These are phyloP conservation scores for Menura novaehollandiae DNA, from an alignment of 2,113 vertebrate genomes.

Conservation along the genomic window DNA sequence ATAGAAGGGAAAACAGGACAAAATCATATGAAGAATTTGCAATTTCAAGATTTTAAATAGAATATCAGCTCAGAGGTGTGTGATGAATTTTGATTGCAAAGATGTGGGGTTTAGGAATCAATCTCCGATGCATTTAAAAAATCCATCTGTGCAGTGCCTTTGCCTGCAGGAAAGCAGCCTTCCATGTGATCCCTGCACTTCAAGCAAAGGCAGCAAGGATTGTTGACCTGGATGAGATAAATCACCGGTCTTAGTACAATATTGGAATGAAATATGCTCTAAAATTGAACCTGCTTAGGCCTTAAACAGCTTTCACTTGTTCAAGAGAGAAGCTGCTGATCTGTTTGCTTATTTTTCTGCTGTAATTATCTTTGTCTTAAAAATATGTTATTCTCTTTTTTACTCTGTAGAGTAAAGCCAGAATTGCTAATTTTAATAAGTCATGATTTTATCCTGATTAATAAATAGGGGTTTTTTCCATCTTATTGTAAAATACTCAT, in stretches of 20 bases:
- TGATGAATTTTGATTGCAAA: slow-evolving; percentile 3
- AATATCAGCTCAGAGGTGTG: neutral
- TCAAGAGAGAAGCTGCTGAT: neutral
- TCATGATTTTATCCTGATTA: neutral
- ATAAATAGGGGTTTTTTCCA: neutral
- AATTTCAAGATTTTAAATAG: neutral
- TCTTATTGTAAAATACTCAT: neutral
- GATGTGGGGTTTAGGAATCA: neutral
- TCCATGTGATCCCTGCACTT: neutral
- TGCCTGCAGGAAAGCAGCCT: neutral
- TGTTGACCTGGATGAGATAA: neutral
- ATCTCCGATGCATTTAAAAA: neutral
- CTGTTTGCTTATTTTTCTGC: neutral
- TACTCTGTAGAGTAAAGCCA: neutral
- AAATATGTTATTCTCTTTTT: neutral
- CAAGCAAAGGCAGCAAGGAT: neutral
- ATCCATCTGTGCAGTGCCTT: neutral
- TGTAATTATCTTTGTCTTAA: neutral
- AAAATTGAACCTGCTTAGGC: neutral
- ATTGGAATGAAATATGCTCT: neutral
- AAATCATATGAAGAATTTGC: neutral
- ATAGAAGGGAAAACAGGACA: neutral
- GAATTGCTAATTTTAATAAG: neutral
- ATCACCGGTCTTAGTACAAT: neutral
- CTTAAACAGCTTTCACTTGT: neutral